Percentiles rank a stretch among this genome's conserved stretches.
These are phyloP conservation scores for Micropoecilia bifurca DNA, from an alignment of 2,797 vertebrate genomes.

Conservation along the genomic window DNA sequence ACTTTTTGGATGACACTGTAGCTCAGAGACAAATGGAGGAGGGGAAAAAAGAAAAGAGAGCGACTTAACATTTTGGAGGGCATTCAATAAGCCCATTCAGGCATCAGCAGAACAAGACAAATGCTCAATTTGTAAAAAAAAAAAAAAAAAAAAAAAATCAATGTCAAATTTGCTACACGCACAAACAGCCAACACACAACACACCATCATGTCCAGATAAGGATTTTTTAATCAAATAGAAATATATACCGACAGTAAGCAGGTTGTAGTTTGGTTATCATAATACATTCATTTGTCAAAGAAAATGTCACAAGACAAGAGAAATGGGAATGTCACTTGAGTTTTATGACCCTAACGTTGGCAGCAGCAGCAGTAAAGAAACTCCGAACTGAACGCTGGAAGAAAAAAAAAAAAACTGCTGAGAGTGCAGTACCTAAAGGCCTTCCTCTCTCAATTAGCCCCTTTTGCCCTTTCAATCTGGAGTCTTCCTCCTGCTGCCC, in stretches of 20 bases:
- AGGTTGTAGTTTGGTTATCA: neutral
- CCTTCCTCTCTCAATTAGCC: slow-evolving; percentile 12
- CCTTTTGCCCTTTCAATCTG: slow-evolving; percentile 32
- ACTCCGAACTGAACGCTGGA: slow-evolving; percentile 22
- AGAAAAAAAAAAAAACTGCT: slow-evolving; percentile 35
- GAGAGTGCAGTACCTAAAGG: slow-evolving; percentile 27
- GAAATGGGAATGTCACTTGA: neutral
- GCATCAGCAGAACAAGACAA: slow-evolving; percentile 24
- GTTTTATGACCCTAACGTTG: neutral
- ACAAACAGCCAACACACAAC: neutral
- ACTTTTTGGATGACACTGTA: neutral
- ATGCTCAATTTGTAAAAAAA: slow-evolving; percentile 22
- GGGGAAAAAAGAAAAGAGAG: slow-evolving; percentile 3
- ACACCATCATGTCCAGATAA: slow-evolving; percentile 3
- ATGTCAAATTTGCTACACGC: slow-evolving; percentile 17
- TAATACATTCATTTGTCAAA: slow-evolving; percentile 14
- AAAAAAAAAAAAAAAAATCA: slow-evolving; percentile 38
- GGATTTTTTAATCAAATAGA: slow-evolving; percentile 20
- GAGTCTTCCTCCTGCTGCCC: slow-evolving; percentile 31
- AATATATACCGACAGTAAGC: neutral
- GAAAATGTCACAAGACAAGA: slow-evolving; percentile 1
- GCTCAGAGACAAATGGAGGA: slow-evolving; percentile 3
- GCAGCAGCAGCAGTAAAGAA: slow-evolving; percentile 5
- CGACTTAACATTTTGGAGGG: neutral
- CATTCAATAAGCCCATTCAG: slow-evolving; percentile 40